phyloP scores from a whole-genome alignment of 2,888 invertebrate genomes.

The Coenonympha arcania region DNA sequence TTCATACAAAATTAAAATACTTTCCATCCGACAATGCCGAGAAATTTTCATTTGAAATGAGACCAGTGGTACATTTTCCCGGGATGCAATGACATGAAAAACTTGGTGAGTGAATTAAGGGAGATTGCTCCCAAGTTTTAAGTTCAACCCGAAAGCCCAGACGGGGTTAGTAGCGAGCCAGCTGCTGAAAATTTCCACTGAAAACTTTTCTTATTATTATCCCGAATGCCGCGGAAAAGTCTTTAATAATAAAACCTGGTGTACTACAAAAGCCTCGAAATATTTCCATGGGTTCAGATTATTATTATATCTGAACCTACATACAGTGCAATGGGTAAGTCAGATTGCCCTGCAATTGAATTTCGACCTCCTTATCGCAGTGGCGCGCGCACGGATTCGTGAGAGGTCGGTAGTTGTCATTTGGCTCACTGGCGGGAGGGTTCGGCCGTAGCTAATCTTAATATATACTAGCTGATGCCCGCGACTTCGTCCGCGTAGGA shows the following conservation, averaged over 20 bases:
- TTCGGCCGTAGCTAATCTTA: too few relatives aligned
- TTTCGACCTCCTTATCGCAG: too few relatives aligned
- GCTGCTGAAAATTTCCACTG: slow-evolving; percentile 2
- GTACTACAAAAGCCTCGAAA: too few relatives aligned
- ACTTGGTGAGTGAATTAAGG: slow-evolving; percentile 13
- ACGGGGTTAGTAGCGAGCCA: background rate
- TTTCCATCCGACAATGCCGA: background rate
- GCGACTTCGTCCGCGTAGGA: too few relatives aligned
- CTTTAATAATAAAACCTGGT: slow-evolving; percentile 8
- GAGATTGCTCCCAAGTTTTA: slow-evolving; percentile 13
- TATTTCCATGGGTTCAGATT: too few relatives aligned
- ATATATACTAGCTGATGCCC: too few relatives aligned
- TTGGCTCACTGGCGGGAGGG: too few relatives aligned
- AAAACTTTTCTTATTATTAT: slow-evolving; percentile 12
- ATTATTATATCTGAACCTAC: too few relatives aligned
- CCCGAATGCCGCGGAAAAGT: background rate
- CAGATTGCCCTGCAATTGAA: too few relatives aligned
- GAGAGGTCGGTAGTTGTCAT: too few relatives aligned
- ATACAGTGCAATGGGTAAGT: too few relatives aligned
- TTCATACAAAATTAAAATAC: background rate
- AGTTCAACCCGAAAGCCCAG: slow-evolving; percentile 5
- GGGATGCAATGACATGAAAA: slow-evolving; percentile 8
- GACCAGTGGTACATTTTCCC: background rate
- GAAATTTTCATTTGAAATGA: background rate
- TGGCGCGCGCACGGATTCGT: too few relatives aligned